Evolutionary conservation across 1,140 invertebrate species (phyloP).

Genomic region (Musca vetustissima): DNA sequence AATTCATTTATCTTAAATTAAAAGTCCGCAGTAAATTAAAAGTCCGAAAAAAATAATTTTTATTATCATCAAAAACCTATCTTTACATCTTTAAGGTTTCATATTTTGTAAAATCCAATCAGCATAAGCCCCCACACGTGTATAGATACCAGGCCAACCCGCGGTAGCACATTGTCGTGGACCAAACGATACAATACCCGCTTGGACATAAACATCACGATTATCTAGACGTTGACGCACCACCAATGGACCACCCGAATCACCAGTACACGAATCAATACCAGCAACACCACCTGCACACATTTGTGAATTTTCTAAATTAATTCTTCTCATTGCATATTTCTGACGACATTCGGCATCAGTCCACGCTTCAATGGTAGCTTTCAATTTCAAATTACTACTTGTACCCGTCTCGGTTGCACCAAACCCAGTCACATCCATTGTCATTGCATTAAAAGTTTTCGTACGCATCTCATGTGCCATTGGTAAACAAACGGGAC

Average conservation of each 20-base stretch:
- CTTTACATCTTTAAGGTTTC: not conserved
- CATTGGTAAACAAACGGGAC: conserved; percentile 79
- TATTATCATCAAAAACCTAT: too few relatives aligned
- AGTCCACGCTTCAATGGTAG: conserved; percentile 32
- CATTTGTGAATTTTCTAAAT: conserved; percentile 32
- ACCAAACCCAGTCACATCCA: conserved; percentile 80
- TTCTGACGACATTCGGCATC: conserved; percentile 30
- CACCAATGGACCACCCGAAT: conserved; percentile 46
- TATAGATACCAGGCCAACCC: conserved; percentile 77
- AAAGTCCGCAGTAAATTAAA: not conserved
- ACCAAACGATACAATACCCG: conserved; percentile 73
- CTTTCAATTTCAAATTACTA: conserved; percentile 40
- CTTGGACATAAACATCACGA: conserved; percentile 17
- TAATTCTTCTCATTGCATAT: conserved; percentile 20
- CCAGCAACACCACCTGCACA: conserved; percentile 39
- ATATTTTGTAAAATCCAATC: conserved; percentile 64
- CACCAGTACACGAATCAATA: conserved; percentile 41
- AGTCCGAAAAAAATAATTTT: too few relatives aligned
- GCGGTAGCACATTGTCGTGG: conserved; percentile 69
- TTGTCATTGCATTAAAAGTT: conserved; percentile 57
- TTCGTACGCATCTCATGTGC: conserved; percentile 47
- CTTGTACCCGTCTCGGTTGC: conserved; percentile 61
- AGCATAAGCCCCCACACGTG: conserved; percentile 66
- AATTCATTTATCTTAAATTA: too few relatives aligned
- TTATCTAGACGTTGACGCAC: conserved; percentile 26